phyloP scores from a whole-genome alignment of 2,888 invertebrate genomes.

The Crioceris asparagi region DNA sequence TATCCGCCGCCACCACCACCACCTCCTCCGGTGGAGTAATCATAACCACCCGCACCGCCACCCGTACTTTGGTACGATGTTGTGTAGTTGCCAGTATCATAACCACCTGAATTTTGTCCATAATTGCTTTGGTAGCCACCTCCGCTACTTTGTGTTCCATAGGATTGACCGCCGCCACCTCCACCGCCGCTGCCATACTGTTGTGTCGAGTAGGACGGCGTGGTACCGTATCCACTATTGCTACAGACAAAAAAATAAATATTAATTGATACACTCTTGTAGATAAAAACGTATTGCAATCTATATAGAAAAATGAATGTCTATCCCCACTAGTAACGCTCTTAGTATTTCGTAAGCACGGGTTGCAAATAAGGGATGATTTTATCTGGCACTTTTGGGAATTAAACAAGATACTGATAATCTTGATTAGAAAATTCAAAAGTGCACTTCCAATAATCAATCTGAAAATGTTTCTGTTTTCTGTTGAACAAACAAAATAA shows the following conservation, averaged over 20 bases:
- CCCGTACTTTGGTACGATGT: too few species aligned
- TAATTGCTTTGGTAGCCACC: slow-evolving; percentile 13
- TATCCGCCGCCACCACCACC: slow-evolving; percentile 9
- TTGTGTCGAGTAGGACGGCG: slow-evolving; percentile 20
- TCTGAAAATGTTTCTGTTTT: too few species aligned
- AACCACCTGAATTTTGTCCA: slow-evolving; percentile 8
- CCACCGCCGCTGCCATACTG: slow-evolving; percentile 17
- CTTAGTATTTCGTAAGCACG: slow-evolving; percentile 23
- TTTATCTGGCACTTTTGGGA: slow-evolving; percentile 5
- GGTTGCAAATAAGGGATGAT: slow-evolving; percentile 20
- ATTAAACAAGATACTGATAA: too few species aligned
- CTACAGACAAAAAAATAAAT: slow-evolving; percentile 10
- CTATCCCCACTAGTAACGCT: slow-evolving; percentile 17
- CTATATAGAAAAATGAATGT: slow-evolving; percentile 10
- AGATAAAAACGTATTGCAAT: too few species aligned
- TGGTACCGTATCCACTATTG: slow-evolving; percentile 13
- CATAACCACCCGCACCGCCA: slow-evolving; percentile 13
- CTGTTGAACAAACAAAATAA: too few species aligned
- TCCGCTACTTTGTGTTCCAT: slow-evolving; percentile 13
- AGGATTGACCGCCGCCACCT: slow-evolving; percentile 13
- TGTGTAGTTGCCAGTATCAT: slow-evolving; percentile 2
- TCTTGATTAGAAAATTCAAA: too few species aligned
- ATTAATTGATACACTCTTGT: too few species aligned
- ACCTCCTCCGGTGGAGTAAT: slow-evolving; percentile 16
- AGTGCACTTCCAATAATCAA: too few species aligned